A percentile compares a stretch with the other conserved stretches of the same genome.
Evolutionary conservation across 2,797 vertebrate species (phyloP).

Genomic region (Enteromius thamalakanensis): DNA sequence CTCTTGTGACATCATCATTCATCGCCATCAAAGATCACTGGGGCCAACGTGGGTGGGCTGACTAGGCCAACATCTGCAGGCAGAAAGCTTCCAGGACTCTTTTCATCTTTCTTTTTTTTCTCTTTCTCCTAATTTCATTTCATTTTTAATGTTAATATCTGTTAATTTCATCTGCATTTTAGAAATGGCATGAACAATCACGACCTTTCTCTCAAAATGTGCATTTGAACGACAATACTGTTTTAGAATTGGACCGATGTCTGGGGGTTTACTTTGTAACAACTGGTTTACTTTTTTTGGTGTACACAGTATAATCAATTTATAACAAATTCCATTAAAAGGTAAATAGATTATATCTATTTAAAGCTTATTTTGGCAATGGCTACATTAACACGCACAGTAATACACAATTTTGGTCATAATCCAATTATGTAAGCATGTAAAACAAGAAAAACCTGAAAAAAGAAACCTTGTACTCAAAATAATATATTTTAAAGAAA

Average conservation of each 20-base stretch:
- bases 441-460: neutral
- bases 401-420: neutral
- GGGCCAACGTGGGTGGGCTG: conserved; percentile 55
- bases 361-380: neutral
- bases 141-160: neutral
- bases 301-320: neutral
- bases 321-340: neutral
- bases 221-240: neutral
- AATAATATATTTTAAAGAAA: too few relatives aligned
- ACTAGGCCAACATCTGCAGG: conserved; percentile 53
- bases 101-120: neutral
- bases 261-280: conserved; percentile 2
- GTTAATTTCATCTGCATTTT: neutral
- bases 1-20: conserved; percentile 57
- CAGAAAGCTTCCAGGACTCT: conserved; percentile 45
- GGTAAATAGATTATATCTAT: neutral
- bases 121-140: conserved; percentile 16
- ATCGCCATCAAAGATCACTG: conserved; percentile 52
- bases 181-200: neutral
- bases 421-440: neutral
- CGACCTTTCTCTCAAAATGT: neutral
- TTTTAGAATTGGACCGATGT: neutral
- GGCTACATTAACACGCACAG: neutral
- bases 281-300: neutral
- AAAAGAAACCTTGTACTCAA: too few relatives aligned